Evolutionary conservation across 2,797 vertebrate genomes (phyloP).

Genomic region (Epinephelus malabaricus): DNA sequence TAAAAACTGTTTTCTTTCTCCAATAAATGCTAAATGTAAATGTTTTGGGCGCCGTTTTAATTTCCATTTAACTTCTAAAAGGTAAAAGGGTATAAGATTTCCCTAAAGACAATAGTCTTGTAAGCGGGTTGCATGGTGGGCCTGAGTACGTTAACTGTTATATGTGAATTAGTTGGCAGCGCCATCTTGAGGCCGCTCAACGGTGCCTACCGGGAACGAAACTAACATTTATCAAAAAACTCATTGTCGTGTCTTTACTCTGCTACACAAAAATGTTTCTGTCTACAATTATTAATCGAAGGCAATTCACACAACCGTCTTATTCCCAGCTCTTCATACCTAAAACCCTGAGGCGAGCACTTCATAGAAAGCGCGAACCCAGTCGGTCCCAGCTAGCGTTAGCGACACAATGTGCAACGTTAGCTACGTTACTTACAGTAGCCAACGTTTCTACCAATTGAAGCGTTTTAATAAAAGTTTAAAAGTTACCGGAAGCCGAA

Average conservation of each 20-base stretch:
- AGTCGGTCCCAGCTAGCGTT: background rate
- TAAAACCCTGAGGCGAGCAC: no score
- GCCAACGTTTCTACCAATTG: background rate
- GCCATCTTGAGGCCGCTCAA: constrained; percentile 45
- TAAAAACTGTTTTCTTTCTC: no score
- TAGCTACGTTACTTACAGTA: constrained; percentile 1
- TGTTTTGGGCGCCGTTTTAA: background rate
- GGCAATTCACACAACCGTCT: accelerated
- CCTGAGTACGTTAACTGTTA: no score
- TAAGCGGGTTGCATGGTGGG: background rate
- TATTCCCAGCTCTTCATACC: accelerated
- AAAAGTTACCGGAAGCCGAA: accelerated
- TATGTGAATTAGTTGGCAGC: constrained; percentile 21
- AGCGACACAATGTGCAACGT: constrained; percentile 12
- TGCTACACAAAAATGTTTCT: accelerated
- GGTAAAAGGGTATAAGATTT: no score
- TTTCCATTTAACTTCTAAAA: no score
- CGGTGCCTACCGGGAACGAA: background rate
- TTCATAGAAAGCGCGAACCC: constrained; percentile 38
- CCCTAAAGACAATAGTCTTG: background rate
- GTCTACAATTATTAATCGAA: accelerated
- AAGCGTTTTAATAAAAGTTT: accelerated
- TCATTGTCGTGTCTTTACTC: accelerated
- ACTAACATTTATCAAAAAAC: background rate
- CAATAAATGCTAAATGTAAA: background rate